Evolutionary conservation across 2,888 invertebrate genomes (phyloP), one percentile per base, ranked within the genome.

Genomic region (Nomada lathburiana): DNA sequence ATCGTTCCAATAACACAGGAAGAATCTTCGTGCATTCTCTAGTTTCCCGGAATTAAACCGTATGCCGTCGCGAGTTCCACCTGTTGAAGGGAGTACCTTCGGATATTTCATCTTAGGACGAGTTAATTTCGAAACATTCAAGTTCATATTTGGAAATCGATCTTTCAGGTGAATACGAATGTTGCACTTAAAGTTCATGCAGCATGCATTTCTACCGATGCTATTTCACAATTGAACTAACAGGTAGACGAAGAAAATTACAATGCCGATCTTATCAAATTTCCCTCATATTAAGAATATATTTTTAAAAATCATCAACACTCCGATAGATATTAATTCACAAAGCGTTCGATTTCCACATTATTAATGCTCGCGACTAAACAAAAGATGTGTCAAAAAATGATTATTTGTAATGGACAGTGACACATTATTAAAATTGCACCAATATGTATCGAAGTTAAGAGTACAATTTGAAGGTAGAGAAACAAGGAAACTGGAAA

Each of bases 21-120:
- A 63, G 68, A 52, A 81, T 72, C 81, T 26, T 23, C 65, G 18
- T 76, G 83, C 29, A 60, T 85, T 84, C 68, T 82, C 69, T 3
- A 16, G 47, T 82, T 80, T 82, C 76, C 65, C 50, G 77, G 64
- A 84, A 87, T 87, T 86, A 87, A 87, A 78, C 83, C 62, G 86
- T 72, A 71, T 80, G 76, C 73, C 75, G 75, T 67, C 65, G 69
- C 64, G 65, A 18, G 71, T 67, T 78, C 80, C 85, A 85, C 83
- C 80, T 85, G 85, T 86, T 85, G 85, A 82, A 53, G 70, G 52
- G 52, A 76, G 47, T 13, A 62, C 36, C 69, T 53, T 77, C 69
- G 75, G 69, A 63, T 80, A 86, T 86, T 86, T 84, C 82, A 86
- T 86, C 84, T 75, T 52, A 4, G 53, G 53, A 36, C 52, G 77